These are phyloP conservation scores for Caenorhabditis sp. DNA, from an alignment of 2,888 invertebrate species.

Conservation along the genomic window DNA sequence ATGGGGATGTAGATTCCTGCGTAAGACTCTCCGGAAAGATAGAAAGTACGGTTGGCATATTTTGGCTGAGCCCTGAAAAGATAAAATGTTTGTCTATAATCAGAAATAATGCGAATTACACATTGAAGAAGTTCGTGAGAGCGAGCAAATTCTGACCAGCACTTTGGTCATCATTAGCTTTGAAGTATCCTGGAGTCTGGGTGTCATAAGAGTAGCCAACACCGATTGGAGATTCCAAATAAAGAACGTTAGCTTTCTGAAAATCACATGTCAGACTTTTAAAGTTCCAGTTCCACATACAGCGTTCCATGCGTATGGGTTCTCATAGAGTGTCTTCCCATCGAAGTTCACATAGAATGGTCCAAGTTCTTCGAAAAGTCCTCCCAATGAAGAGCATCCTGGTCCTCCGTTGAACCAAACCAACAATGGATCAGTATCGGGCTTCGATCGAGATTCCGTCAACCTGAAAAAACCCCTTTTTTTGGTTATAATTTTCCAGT, in stretches of 20 bases:
- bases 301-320: slow-evolving; percentile 83
- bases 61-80: slow-evolving; percentile 83
- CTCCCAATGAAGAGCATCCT: slow-evolving; percentile 77
- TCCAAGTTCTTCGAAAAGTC: slow-evolving; percentile 83
- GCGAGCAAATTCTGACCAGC: slow-evolving; percentile 84
- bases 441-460: slow-evolving; percentile 84
- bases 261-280: neutral
- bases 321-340: slow-evolving; percentile 79
- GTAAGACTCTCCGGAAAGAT: slow-evolving; percentile 85
- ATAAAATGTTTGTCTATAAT: slow-evolving; percentile 80
- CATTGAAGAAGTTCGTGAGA: slow-evolving; percentile 84
- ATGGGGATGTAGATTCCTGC: slow-evolving; percentile 85
- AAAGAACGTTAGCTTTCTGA: slow-evolving; percentile 85
- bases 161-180: slow-evolving; percentile 76
- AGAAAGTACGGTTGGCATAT: slow-evolving; percentile 84
- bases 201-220: slow-evolving; percentile 83
- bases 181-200: slow-evolving; percentile 51
- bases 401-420: slow-evolving; percentile 85
- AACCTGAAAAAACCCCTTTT: slow-evolving; percentile 81
- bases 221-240: slow-evolving; percentile 85
- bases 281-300: slow-evolving; percentile 60
- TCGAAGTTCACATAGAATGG: slow-evolving; percentile 83
- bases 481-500: neutral
- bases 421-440: slow-evolving; percentile 84
- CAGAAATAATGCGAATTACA: slow-evolving; percentile 1